Conservation (phyloP, 1,140 invertebrate species). For the Meloidogyne chitwoodi region DNA sequence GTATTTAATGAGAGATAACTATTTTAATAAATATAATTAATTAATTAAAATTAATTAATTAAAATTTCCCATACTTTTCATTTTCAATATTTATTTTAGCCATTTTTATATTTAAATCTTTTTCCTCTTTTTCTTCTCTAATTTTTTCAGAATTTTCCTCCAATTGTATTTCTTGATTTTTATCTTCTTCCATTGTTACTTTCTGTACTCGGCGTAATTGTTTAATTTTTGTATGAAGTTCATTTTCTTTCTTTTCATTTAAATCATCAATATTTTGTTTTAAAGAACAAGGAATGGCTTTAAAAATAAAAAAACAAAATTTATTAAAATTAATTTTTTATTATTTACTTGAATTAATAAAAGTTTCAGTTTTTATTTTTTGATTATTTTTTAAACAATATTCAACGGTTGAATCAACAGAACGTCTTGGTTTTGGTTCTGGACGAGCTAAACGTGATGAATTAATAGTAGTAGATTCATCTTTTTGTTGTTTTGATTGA, state of each 20-base stretch:
- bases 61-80: not conserved
- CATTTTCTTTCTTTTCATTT: constrained; percentile 29
- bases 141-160: not conserved
- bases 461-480: not conserved
- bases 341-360: not conserved
- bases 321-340: constrained; percentile 16
- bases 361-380: not conserved
- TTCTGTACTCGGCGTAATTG: constrained; percentile 49
- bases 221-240: constrained; percentile 49
- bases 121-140: not conserved
- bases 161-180: not conserved
- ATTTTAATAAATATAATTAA: too few relatives aligned
- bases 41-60: too few relatives aligned
- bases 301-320: not conserved
- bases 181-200: not conserved
- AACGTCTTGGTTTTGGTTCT: constrained; percentile 43
- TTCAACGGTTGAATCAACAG: constrained; percentile 23
- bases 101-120: not conserved
- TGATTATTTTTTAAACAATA: constrained; percentile 30
- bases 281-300: not conserved
- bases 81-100: not conserved
- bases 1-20: too few relatives aligned
- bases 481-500: not conserved
- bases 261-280: not conserved
- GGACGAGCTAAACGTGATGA: constrained; percentile 24